Conservation (phyloP, 2,113 vertebrate species). For the Oplegnathus fasciatus region DNA sequence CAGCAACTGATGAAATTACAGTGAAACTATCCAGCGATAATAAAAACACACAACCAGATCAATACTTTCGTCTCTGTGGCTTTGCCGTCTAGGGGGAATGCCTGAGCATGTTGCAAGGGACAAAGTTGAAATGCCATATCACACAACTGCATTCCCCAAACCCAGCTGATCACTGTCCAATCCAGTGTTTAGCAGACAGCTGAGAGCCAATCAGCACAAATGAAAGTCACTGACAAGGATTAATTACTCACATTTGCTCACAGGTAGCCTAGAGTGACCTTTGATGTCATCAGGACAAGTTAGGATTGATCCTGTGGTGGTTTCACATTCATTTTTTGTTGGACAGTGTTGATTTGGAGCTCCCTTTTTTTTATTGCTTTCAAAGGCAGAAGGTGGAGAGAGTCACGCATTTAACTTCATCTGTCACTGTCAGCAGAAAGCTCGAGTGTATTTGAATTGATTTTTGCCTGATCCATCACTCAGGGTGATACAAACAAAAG, state of each 20-base stretch:
- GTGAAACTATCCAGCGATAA: constrained; percentile 31
- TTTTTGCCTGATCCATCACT: constrained; percentile 9
- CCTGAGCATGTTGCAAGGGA: constrained; percentile 54
- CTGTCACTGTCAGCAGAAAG: background rate
- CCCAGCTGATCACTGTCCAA: constrained; percentile 67
- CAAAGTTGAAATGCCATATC: constrained; percentile 80
- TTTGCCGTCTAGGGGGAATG: constrained; percentile 6
- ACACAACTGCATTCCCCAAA: constrained; percentile 38
- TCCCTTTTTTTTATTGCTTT: constrained; percentile 6
- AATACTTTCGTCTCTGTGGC: constrained; percentile 6
- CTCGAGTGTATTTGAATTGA: constrained; percentile 10
- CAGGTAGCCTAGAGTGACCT: constrained; percentile 35
- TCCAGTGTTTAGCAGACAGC: constrained; percentile 39
- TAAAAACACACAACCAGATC: constrained; percentile 33
- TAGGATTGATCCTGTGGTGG: constrained; percentile 22
- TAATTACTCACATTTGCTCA: constrained; percentile 28
- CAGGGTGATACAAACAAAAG: background rate
- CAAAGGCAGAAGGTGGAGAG: background rate
- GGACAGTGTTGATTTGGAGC: background rate
- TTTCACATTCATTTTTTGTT: constrained; percentile 68
- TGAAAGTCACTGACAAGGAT: constrained; percentile 1
- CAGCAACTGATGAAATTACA: constrained; percentile 44
- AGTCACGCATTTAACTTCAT: background rate
- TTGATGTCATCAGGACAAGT: constrained; percentile 48
- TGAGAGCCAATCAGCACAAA: constrained; percentile 57